A percentile compares a stretch with the other conserved stretches of the same genome.
Conservation (phyloP, 2,113 vertebrate genomes). For the Pica pica region DNA sequence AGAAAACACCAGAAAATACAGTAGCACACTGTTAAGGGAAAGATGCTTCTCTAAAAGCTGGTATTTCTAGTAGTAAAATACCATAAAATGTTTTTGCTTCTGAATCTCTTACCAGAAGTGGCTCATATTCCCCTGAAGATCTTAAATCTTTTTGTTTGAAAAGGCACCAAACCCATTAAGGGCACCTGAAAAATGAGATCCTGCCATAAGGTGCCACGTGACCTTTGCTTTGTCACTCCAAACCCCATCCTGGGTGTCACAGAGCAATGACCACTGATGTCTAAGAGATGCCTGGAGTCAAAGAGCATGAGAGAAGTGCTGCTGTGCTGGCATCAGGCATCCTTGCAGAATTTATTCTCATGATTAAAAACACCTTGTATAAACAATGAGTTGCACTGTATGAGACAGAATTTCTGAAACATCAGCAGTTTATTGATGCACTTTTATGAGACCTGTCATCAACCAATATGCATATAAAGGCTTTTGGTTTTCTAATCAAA, state of each 20-base stretch:
- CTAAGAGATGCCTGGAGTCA: neutral
- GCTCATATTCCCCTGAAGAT: neutral
- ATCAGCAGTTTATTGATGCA: neutral
- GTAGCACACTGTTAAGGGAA: neutral
- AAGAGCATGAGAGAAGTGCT: neutral
- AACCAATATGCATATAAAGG: neutral
- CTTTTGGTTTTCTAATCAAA: slow-evolving; percentile 37
- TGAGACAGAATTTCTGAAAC: neutral
- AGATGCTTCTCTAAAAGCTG: neutral
- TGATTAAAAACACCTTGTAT: neutral
- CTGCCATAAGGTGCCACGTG: neutral
- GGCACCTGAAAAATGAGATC: neutral
- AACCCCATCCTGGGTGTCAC: neutral
- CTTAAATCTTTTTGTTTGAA: neutral
- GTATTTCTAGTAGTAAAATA: neutral
- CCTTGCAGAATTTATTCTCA: neutral
- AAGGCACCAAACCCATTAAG: neutral
- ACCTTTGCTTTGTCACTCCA: neutral
- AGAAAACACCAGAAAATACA: neutral
- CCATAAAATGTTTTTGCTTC: neutral
- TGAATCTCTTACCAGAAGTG: neutral
- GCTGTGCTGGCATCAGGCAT: neutral
- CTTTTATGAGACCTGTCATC: neutral
- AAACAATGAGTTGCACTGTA: neutral
- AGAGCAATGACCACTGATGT: neutral